A percentile compares a stretch with the other conserved stretches of the same genome.
These are phyloP conservation scores for Sebastes cheni DNA, from an alignment of 2,797 vertebrate species.

Conservation along the genomic window DNA sequence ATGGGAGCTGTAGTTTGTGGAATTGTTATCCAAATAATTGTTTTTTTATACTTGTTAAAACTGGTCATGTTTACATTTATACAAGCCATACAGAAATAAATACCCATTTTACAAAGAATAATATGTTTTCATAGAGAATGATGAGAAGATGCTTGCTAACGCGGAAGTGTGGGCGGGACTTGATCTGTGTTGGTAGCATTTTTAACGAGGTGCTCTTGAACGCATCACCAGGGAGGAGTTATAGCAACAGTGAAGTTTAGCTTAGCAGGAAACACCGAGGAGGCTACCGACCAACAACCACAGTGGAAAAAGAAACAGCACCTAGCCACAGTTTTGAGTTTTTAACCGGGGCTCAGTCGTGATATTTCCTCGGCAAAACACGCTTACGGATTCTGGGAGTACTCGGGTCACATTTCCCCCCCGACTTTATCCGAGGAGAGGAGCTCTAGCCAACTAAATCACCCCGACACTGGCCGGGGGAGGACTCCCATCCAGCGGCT, in stretches of 20 bases:
- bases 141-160: background rate
- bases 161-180: conserved; percentile 19
- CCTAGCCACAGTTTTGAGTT: background rate
- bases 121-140: background rate
- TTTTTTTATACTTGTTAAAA: background rate
- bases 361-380: background rate
- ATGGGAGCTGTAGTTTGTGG: background rate
- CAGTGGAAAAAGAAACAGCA: conserved; percentile 29
- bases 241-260: conserved; percentile 66
- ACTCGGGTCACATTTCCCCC: background rate
- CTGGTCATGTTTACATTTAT: too few relatives aligned
- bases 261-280: conserved; percentile 75
- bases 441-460: conserved; percentile 1
- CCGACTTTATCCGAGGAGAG: conserved; percentile 16
- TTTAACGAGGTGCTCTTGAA: conserved; percentile 44
- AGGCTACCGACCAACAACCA: conserved; percentile 38
- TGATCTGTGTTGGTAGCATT: background rate
- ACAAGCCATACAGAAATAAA: background rate
- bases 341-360: background rate
- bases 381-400: background rate
- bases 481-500: conserved; percentile 30
- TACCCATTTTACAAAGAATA: background rate
- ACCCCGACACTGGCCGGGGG: conserved; percentile 31
- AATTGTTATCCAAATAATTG: background rate
- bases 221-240: conserved; percentile 74